A percentile compares a stretch with the other conserved stretches of the same genome.
These are phyloP conservation scores for Dasypogon diadema DNA, from an alignment of 2,888 invertebrate genomes.

Conservation along the genomic window DNA sequence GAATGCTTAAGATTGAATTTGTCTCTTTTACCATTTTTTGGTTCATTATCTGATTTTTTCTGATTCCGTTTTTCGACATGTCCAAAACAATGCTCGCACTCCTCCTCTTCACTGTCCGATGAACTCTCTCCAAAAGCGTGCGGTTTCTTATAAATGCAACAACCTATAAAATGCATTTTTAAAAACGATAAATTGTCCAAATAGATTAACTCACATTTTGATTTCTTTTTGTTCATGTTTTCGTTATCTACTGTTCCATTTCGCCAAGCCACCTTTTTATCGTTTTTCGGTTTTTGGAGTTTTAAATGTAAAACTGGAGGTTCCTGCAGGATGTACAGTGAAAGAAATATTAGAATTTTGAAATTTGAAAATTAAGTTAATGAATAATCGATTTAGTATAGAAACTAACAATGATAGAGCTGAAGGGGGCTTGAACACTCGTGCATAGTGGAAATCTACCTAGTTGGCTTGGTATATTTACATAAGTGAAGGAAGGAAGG, in stretches of 20 bases:
- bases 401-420: neutral
- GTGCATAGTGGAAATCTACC: too few species aligned
- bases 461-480: too few species aligned
- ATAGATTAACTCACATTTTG: constrained; percentile 83
- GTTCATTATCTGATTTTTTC: constrained; percentile 60
- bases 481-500: too few species aligned
- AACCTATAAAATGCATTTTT: constrained; percentile 73
- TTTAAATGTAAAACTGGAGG: constrained; percentile 75
- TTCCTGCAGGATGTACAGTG: constrained; percentile 63
- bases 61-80: constrained; percentile 77
- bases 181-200: constrained; percentile 20
- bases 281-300: constrained; percentile 76
- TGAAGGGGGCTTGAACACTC: too few species aligned
- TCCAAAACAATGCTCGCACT: constrained; percentile 89
- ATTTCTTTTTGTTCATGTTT: constrained; percentile 94
- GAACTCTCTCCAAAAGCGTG: constrained; percentile 89
- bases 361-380: too few species aligned
- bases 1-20: neutral
- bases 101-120: constrained; percentile 83
- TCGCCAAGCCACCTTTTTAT: constrained; percentile 90
- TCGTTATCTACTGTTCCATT: constrained; percentile 95
- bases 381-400: too few species aligned
- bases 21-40: neutral
- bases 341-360: neutral
- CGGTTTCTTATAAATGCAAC: constrained; percentile 95